phyloP scores from a whole-genome alignment of 2,797 vertebrate species.

The Pseudochirops corinnae region DNA sequence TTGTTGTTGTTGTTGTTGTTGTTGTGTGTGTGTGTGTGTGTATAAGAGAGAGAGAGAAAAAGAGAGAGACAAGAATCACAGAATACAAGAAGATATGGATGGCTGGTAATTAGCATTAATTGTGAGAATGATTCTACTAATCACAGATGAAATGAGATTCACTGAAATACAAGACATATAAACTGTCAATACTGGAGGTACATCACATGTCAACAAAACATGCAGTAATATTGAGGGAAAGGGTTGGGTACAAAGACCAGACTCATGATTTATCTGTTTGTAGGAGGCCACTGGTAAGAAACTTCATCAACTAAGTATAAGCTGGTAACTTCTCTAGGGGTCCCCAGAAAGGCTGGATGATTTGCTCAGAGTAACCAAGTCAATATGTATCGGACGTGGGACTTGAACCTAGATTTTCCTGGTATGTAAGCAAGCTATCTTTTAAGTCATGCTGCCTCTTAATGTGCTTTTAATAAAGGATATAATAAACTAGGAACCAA shows the following conservation, averaged over 20 bases:
- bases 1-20: too few species aligned
- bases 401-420: background rate
- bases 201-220: background rate
- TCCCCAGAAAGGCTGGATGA: background rate
- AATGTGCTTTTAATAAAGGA: background rate
- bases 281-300: background rate
- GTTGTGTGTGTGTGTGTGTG: too few species aligned
- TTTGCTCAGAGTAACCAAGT: background rate
- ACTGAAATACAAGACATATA: background rate
- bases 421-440: background rate
- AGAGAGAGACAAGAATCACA: background rate
- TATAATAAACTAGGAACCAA: background rate
- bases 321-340: background rate
- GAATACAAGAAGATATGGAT: background rate
- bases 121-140: background rate
- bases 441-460: background rate
- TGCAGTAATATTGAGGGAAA: background rate
- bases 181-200: background rate
- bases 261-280: background rate
- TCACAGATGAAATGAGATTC: background rate
- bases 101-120: background rate
- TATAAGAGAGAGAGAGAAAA: too few species aligned
- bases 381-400: background rate
- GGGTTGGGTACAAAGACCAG: background rate
- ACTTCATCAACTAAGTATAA: background rate